Base-by-base conservation (phyloP, 2,888 invertebrate species). In the Torymus texanus region DNA sequence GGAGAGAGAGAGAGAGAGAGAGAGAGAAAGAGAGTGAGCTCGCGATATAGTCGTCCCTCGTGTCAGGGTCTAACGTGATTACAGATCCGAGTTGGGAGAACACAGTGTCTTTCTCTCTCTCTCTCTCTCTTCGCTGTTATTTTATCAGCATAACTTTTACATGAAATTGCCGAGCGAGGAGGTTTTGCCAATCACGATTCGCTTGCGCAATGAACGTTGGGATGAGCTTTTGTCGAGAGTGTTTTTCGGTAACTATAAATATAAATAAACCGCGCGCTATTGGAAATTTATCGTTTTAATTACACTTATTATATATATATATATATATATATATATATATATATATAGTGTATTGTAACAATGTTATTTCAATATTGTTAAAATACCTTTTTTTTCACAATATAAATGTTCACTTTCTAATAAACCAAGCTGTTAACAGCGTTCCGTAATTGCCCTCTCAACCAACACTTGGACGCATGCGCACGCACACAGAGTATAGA, bases 11-110 rank as follows among this genome's bases (percentile, higher is more conserved):
- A 21, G 21, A 21, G 1, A 21, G 41, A 13, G 3, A 50, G 11
- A 5, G 41, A n/a, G n/a, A n/a, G n/a, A n/a, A n/a, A n/a, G 11
- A 4, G 41, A 13, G 3, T 41, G 11, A 5, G 41, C 41, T 5
- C 41, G 41, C 41, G 12, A 18, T 65, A 13, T 51, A 29, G 12
- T 51, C 10, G 53, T 71, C 59, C 66, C 67, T 72, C 63, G 77
- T 73, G 78, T 78, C 79, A 79, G 79, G 79, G 79, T 24, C 86
- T 88, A 88, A 88, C 85, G 84, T 85, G 88, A 88, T 88, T 88
- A 88, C 85, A 83, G 74, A 71, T 65, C 53, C 56, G 67, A n/a
- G 12, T 8, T 29, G 18, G 13, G 51, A 66, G 75, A 66, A 58
- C 41, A 50, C 13, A 58, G 63, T 21, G 68, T 13, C 55, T 55